phyloP scores from a whole-genome alignment of 1,140 invertebrate species.

The Penaeus indicus region DNA sequence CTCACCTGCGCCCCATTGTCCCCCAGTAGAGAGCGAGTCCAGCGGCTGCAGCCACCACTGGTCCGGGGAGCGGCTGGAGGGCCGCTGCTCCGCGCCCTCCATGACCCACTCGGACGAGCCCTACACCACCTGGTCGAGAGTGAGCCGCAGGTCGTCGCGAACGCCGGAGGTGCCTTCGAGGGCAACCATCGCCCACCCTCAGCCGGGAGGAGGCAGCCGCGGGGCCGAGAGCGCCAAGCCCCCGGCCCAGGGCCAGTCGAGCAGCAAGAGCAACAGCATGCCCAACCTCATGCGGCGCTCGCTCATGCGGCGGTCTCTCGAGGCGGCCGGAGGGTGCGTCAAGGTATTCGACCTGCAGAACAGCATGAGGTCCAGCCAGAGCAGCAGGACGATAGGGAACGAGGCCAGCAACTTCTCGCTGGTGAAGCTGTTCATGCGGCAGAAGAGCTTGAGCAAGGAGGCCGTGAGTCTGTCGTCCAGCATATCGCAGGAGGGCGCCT shows the following conservation, averaged over 20 bases:
- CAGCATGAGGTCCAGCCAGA: constrained; percentile 69
- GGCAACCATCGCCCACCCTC: constrained; percentile 40
- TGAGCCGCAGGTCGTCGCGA: constrained; percentile 62
- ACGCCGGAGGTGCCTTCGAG: constrained; percentile 66
- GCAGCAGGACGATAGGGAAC: constrained; percentile 52
- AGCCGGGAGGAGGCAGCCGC: constrained; percentile 27
- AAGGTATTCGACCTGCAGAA: constrained; percentile 79
- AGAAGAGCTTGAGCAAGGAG: constrained; percentile 84
- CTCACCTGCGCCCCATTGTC: not conserved
- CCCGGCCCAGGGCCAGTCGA: constrained; percentile 54
- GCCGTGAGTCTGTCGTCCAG: constrained; percentile 72
- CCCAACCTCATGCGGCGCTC: constrained; percentile 76
- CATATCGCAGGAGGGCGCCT: constrained; percentile 67
- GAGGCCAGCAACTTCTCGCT: constrained; percentile 78
- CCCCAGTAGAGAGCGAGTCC: constrained; percentile 56
- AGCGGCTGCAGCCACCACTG: constrained; percentile 65
- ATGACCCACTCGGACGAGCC: constrained; percentile 66
- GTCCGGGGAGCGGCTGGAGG: constrained; percentile 65
- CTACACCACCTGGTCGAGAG: constrained; percentile 67
- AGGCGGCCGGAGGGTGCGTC: constrained; percentile 71
- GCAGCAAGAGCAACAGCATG: constrained; percentile 80
- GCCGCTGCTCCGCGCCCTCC: constrained; percentile 53
- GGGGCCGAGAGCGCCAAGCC: constrained; percentile 40
- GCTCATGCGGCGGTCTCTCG: constrained; percentile 66
- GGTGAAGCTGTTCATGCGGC: constrained; percentile 91